phyloP scores from a whole-genome alignment of 2,797 vertebrate genomes.

The Melanotaenia pygmaea region DNA sequence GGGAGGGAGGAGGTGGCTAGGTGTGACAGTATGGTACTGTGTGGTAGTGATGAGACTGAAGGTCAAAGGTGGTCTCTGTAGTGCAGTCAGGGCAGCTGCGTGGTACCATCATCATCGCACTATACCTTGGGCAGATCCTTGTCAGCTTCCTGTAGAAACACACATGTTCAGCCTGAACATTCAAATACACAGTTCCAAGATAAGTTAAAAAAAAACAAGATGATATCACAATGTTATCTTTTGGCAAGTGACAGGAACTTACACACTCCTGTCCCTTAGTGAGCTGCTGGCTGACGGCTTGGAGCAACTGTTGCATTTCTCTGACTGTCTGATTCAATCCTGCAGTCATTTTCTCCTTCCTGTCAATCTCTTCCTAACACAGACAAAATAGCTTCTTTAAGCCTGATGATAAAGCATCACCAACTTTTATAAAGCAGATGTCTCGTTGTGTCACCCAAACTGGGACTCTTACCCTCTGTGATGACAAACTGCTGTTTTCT shows the following conservation, averaged over 20 bases:
- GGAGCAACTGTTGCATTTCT: conserved; percentile 93
- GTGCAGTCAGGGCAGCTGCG: conserved; percentile 65
- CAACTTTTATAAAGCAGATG: neutral
- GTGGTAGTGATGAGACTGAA: conserved; percentile 63
- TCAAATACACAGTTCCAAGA: neutral
- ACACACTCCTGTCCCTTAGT: conserved; percentile 88
- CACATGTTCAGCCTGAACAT: conserved; percentile 22
- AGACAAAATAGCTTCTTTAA: conserved; percentile 26
- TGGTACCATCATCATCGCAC: conserved; percentile 45
- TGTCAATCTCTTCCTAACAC: conserved; percentile 88
- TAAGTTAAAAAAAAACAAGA: neutral
- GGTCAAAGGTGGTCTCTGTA: conserved; percentile 64
- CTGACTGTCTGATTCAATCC: conserved; percentile 92
- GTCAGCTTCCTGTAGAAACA: conserved; percentile 70
- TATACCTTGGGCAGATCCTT: conserved; percentile 76
- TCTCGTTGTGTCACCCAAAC: neutral
- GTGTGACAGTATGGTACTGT: conserved; percentile 61
- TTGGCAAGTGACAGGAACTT: conserved; percentile 18
- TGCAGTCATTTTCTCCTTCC: conserved; percentile 87
- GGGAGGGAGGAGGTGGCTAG: conserved; percentile 36
- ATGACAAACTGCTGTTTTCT: conserved; percentile 89
- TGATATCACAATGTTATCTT: neutral
- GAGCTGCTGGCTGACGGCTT: conserved; percentile 90
- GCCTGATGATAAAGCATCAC: neutral
- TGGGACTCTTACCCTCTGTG: conserved; percentile 84